Evolutionary conservation across 2,888 invertebrate genomes (phyloP).

Genomic region (Eumacrocentrus americanus): DNA sequence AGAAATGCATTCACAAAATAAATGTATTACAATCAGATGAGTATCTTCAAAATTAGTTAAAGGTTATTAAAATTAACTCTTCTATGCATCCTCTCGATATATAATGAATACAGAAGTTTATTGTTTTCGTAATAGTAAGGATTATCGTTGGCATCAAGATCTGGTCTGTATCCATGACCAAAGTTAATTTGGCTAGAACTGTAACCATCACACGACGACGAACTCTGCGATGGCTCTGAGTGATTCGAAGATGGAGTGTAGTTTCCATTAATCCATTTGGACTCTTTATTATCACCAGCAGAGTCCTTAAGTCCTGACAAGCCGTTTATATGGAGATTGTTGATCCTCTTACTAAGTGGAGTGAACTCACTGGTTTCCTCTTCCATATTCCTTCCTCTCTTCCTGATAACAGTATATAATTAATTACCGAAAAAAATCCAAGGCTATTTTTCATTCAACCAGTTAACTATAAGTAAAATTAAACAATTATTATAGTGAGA

Average conservation of each 20-base stretch:
- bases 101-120: constrained; percentile 83
- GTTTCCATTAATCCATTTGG: constrained; percentile 50
- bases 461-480: background rate
- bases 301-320: constrained; percentile 51
- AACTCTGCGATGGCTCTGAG: constrained; percentile 55
- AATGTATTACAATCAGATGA: constrained; percentile 1
- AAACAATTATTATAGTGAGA: constrained; percentile 1
- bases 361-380: constrained; percentile 82
- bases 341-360: constrained; percentile 88
- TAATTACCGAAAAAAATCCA: background rate
- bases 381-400: constrained; percentile 72
- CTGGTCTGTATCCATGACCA: constrained; percentile 72
- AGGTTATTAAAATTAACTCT: constrained; percentile 45
- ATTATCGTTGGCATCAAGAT: constrained; percentile 77
- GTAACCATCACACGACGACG: constrained; percentile 53
- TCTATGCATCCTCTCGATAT: constrained; percentile 80
- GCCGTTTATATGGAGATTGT: constrained; percentile 81
- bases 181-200: constrained; percentile 51
- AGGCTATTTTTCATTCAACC: constrained; percentile 33
- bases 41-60: constrained; percentile 5
- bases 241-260: constrained; percentile 56
- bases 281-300: constrained; percentile 45
- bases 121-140: constrained; percentile 86
- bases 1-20: background rate
- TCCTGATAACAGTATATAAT: too few species aligned